A percentile compares a stretch with the other conserved stretches of the same genome.
Conservation (phyloP, 2,113 vertebrate species). For the Chloropsis hardwickii region DNA sequence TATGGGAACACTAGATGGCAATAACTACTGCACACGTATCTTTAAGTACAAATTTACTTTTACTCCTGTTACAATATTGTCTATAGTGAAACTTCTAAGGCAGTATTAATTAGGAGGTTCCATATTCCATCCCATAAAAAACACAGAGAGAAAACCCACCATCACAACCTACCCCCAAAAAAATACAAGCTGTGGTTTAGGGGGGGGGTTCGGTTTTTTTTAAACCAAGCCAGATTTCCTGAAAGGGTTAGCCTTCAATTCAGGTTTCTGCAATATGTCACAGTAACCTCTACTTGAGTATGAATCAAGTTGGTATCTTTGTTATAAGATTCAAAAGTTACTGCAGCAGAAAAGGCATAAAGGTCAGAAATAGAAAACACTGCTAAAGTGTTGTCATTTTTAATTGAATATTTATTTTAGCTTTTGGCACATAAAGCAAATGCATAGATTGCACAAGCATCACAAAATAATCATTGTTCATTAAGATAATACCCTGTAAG, state of each 20-base stretch:
- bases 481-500: neutral
- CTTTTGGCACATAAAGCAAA: neutral
- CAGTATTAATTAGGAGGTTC: neutral
- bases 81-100: neutral
- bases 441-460: neutral
- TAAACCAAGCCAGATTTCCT: neutral
- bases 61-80: neutral
- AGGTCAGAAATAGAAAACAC: neutral
- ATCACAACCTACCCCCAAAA: neutral
- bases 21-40: neutral
- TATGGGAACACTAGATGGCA: slow-evolving; percentile 57
- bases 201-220: accelerated
- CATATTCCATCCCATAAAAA: neutral
- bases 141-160: accelerated
- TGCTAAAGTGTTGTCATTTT: neutral
- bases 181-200: neutral
- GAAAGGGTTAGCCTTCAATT: neutral
- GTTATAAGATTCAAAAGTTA: neutral
- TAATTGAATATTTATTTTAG: neutral
- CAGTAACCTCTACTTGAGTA: neutral
- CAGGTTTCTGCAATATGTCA: neutral
- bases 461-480: neutral
- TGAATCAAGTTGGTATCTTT: neutral
- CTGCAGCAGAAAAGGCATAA: neutral
- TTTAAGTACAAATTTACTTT: neutral